Evolutionary conservation across 2,113 vertebrate species (phyloP), one percentile per base, ranked within the genome.

Genomic region (Bambusicola thoracicus): DNA sequence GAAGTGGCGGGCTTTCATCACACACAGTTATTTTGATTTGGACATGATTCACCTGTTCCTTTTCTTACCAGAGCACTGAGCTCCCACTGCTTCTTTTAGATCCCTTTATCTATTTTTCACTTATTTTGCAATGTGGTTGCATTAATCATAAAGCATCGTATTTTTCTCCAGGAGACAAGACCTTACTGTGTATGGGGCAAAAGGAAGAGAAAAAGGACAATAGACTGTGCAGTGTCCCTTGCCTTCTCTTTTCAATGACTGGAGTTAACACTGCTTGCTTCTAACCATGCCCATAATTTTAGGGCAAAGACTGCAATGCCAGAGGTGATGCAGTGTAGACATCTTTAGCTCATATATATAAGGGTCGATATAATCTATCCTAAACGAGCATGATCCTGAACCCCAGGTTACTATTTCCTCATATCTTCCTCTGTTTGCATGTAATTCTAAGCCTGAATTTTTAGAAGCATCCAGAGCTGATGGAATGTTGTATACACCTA

Each of bases 151-250:
- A n/a, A 38, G 13, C 8, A 44, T 12, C 44, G 2, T 62, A 74
- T 40, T 53, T 80, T 29, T 48, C 6, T 36, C 11, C 27, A 63
- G 8, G 10, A 69, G 10, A 58, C 25, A 80, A 53, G 8, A 2
- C 4, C 49, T 53, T 6, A 8, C 2, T 49, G 2, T 38, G 1
- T 44, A 10, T 25, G 3, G 18, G 15, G 4, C 13, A 89, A 84
- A 69, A 18, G 5, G 13, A 17, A 72, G 41, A 69, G 6, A 38
- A 68, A 79, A 68, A 46, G 7, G 16, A 14, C 3, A 36, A 3
- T 4, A 44, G 53, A 36, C 1, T 82, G 18, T 18, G 2, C 85
- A 65, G 27, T 34, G 0, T 7, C 6, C 2, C 3, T 4, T 16
- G 0, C 12, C 48, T 10, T 2, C 4, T 48, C 11, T 11, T 61